These are phyloP conservation scores for Candoia aspera DNA, from an alignment of 2,113 vertebrate species.

Conservation along the genomic window DNA sequence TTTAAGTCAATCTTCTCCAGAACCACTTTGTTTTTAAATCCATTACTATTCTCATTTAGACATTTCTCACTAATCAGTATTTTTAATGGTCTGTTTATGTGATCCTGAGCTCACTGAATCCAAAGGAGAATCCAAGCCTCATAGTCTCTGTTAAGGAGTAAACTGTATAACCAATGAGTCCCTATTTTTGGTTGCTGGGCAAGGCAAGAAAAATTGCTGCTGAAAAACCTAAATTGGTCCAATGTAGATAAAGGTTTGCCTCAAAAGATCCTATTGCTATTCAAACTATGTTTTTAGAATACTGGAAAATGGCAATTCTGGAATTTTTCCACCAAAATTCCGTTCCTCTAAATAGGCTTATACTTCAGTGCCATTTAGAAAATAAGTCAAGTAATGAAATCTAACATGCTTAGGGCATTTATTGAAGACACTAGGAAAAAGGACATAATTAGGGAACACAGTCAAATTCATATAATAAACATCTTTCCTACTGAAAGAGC, in stretches of 20 bases:
- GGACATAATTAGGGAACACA: not conserved
- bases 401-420: rapidly evolving
- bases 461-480: not conserved
- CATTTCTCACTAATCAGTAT: not conserved
- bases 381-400: not conserved
- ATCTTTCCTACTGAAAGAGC: not conserved
- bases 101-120: not conserved
- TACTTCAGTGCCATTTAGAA: not conserved
- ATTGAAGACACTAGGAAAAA: not conserved
- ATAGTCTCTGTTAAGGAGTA: not conserved
- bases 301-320: not conserved
- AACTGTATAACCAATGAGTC: not conserved
- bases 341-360: constrained; percentile 10
- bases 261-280: not conserved
- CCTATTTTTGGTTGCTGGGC: rapidly evolving
- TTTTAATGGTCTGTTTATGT: not conserved
- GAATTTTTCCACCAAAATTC: constrained; percentile 7
- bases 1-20: not conserved
- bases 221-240: not conserved
- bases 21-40: not conserved
- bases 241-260: not conserved
- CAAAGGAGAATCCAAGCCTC: not conserved
- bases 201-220: not conserved
- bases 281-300: not conserved
- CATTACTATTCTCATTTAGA: not conserved